Evolutionary conservation across 1,140 invertebrate species (phyloP), one percentile per base, ranked within the genome.

Genomic region (Thaumetopoea pityocampa): DNA sequence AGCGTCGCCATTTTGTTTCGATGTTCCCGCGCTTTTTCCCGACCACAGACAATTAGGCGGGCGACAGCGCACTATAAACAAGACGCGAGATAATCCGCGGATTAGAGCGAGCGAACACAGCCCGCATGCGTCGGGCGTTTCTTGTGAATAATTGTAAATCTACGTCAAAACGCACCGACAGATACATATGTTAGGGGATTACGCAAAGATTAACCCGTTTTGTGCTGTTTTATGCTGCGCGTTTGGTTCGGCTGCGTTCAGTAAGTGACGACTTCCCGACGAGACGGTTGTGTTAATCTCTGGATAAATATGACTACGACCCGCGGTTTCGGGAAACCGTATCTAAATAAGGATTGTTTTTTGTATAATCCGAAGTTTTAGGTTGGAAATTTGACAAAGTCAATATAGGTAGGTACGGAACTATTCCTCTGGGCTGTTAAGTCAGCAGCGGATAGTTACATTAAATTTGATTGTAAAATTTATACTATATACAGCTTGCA

Each of bases 101-200:
- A 60, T 79, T 73, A 82, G 51, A 33, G 43, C 51, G 73, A 82
- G 58, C 48, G 47, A 56, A 60, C 64, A 58, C 74, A 69, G 56
- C 55, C 67, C 60, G 65, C 46, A 60, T 52, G 51, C 51, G 38
- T 36, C 61, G 38, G 34, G 54, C 27, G 45, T 64, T 71, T 69
- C 70, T 67, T 51, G 67, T 79, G 78, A 82, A 82, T 82, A 82
- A 79, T 80, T 82, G 76, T 82, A 82, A 82, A 82, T 82, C 78
- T 77, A 69, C 48, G 78, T 82, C 78, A 76, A 79, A 80, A 80
- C 65, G 50, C 53, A 71, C 70, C 62, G 73, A 78, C 73, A 74
- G 61, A 71, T 77, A 74, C 78, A 80, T 80, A 78, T 80, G 78
- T 82, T 63, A 55, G 43, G 47, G 67, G 77, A 78, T 79, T 76